A percentile compares a stretch with the other conserved stretches of the same genome.
phyloP scores from a whole-genome alignment of 1,140 invertebrate genomes.

The Lepidotrigona ventralis region DNA sequence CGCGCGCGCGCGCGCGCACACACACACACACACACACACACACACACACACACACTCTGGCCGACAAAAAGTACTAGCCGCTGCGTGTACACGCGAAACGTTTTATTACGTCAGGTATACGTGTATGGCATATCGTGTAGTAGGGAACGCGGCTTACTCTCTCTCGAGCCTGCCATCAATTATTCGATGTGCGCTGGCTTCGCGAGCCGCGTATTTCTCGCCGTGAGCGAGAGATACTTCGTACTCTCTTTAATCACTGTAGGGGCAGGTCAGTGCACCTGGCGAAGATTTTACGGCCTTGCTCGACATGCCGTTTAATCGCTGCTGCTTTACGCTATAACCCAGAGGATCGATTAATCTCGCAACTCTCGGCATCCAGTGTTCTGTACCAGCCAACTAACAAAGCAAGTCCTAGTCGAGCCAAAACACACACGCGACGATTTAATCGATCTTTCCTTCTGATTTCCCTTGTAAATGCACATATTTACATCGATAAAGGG shows the following conservation, averaged over 20 bases:
- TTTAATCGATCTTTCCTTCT: too few relatives aligned
- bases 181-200: conserved; percentile 27
- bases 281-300: conserved; percentile 42
- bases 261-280: conserved; percentile 48
- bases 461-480: too few relatives aligned
- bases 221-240: not conserved
- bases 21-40: too few relatives aligned
- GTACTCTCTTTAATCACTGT: conserved; percentile 35
- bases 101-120: conserved; percentile 37
- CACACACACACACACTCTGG: conserved; percentile 2
- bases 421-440: not conserved
- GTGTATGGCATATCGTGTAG: conserved; percentile 4
- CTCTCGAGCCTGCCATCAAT: not conserved
- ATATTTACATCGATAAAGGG: too few relatives aligned
- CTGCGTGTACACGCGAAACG: not conserved
- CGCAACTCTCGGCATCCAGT: conserved; percentile 37
- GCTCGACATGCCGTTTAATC: conserved; percentile 18
- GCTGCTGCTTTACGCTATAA: not conserved
- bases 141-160: not conserved
- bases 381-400: not conserved
- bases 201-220: conserved; percentile 5
- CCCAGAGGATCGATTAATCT: conserved; percentile 47
- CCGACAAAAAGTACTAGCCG: conserved; percentile 9
- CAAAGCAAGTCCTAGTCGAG: not conserved
- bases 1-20: too few relatives aligned